These are phyloP conservation scores for Naja naja DNA, from an alignment of 2,113 vertebrate genomes.

Conservation along the genomic window DNA sequence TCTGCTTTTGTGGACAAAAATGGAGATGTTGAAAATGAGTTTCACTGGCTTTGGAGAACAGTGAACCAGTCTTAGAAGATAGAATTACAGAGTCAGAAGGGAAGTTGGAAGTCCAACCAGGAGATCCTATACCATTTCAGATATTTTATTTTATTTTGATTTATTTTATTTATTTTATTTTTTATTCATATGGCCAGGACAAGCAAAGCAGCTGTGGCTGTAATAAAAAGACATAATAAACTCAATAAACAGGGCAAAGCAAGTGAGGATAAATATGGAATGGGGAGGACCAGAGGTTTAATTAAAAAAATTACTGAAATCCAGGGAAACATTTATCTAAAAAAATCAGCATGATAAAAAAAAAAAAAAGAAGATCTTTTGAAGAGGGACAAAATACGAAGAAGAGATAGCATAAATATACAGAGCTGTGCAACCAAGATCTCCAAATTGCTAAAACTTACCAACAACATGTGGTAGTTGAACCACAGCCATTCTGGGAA, in stretches of 20 bases:
- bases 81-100: background rate
- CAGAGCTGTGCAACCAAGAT: background rate
- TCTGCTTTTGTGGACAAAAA: conserved; percentile 3
- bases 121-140: background rate
- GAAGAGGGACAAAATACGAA: background rate
- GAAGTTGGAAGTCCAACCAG: background rate
- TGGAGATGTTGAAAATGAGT: conserved; percentile 33
- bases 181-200: background rate
- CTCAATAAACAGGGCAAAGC: background rate
- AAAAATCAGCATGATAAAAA: background rate
- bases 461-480: background rate
- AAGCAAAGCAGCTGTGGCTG: background rate
- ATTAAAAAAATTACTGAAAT: background rate
- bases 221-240: background rate
- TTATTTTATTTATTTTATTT: background rate
- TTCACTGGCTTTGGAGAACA: background rate
- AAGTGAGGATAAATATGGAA: background rate
- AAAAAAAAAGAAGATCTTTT: background rate
- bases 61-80: background rate
- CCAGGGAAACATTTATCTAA: background rate
- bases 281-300: background rate
- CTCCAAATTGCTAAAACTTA: background rate
- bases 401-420: background rate
- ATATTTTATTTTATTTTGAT: background rate
- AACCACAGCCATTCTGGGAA: background rate